Evolutionary conservation across 1,140 invertebrate species (phyloP).

Genomic region (Drosophila prosaltans): DNA sequence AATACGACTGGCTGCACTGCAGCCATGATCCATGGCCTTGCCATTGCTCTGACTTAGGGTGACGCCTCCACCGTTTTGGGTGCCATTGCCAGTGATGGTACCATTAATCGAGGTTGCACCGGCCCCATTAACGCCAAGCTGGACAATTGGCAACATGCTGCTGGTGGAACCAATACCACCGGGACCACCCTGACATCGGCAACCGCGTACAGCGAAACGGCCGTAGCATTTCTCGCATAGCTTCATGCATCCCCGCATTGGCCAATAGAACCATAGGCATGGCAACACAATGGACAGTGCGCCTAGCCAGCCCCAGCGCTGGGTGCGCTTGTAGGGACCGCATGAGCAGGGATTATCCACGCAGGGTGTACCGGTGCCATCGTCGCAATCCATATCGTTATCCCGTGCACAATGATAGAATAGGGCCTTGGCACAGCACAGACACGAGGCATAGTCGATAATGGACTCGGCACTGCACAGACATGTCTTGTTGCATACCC

Average conservation of each 20-base stretch:
- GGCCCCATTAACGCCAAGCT: slow-evolving; percentile 56
- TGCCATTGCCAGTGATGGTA: slow-evolving; percentile 11
- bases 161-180: slow-evolving; percentile 62
- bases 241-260: slow-evolving; percentile 91
- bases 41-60: slow-evolving; percentile 40
- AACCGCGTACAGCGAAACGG: slow-evolving; percentile 87
- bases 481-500: slow-evolving; percentile 94
- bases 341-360: slow-evolving; percentile 95
- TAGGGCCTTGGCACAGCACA: slow-evolving; percentile 95
- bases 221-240: slow-evolving; percentile 92
- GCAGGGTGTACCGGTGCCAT: slow-evolving; percentile 86
- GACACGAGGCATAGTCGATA: slow-evolving; percentile 94
- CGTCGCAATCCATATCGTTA: slow-evolving; percentile 88
- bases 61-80: slow-evolving; percentile 11
- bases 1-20: slow-evolving; percentile 76
- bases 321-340: slow-evolving; percentile 87
- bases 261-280: slow-evolving; percentile 96
- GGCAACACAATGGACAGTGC: slow-evolving; percentile 91
- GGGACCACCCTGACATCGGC: slow-evolving; percentile 84
- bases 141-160: slow-evolving; percentile 83
- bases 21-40: slow-evolving; percentile 69
- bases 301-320: slow-evolving; percentile 93
- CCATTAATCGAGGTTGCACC: slow-evolving; percentile 12
- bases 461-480: slow-evolving; percentile 93
- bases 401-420: slow-evolving; percentile 95